Evolutionary conservation across 2,113 vertebrate genomes (phyloP).

Genomic region (Daboia siamensis): DNA sequence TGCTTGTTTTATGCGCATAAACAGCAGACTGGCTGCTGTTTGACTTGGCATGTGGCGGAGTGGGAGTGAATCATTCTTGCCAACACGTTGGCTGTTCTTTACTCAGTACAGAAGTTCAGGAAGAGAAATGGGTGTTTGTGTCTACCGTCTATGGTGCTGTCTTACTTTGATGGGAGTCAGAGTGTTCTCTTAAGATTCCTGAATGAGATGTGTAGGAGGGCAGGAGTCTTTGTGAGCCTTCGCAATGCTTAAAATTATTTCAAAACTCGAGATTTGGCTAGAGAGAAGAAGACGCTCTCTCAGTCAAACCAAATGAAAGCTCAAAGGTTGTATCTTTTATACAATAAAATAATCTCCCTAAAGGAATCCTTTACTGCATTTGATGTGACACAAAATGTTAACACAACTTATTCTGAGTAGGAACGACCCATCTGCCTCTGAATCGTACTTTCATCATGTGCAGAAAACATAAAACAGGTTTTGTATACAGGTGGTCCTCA

Average conservation of each 20-base stretch:
- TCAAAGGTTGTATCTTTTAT: background rate
- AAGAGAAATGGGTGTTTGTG: conserved; percentile 10
- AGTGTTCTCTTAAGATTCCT: conserved; percentile 21
- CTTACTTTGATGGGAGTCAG: conserved; percentile 10
- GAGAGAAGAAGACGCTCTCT: background rate
- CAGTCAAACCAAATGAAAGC: background rate
- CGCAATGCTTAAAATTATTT: background rate
- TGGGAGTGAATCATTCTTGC: conserved; percentile 17
- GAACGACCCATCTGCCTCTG: background rate
- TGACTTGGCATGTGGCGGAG: conserved; percentile 12
- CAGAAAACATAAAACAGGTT: background rate
- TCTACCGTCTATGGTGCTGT: background rate
- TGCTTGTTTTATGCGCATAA: background rate
- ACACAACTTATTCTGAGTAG: background rate
- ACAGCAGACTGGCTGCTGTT: background rate
- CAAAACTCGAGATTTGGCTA: conserved; percentile 12
- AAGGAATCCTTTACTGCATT: background rate
- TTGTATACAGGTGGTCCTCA: background rate
- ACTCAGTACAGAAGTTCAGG: conserved; percentile 19
- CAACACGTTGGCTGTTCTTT: conserved; percentile 19
- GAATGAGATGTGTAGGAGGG: background rate
- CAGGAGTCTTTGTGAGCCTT: conserved; percentile 11
- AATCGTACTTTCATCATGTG: background rate
- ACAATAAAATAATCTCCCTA: background rate
- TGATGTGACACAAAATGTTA: background rate